phyloP scores from a whole-genome alignment of 1,140 invertebrate species.

The Drosophila pachea region DNA sequence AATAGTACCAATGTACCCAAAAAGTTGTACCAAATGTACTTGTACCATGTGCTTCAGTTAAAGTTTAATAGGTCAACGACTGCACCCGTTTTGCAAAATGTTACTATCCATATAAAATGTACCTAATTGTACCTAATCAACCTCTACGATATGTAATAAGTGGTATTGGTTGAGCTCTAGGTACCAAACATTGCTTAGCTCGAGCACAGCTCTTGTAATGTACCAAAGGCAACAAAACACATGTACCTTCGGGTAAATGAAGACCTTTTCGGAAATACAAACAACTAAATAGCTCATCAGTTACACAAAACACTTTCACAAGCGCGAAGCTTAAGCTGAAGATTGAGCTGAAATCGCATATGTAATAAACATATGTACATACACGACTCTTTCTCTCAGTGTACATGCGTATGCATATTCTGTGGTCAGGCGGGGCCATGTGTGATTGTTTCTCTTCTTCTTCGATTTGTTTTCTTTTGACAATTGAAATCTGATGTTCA shows the following conservation, averaged over 20 bases:
- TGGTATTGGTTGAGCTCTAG: too few relatives aligned
- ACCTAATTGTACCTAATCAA: background rate
- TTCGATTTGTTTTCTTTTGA: constrained; percentile 9
- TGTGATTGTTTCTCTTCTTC: constrained; percentile 4
- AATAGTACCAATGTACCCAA: background rate
- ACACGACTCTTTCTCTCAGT: constrained; percentile 19
- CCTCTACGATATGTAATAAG: too few relatives aligned
- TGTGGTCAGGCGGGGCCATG: constrained; percentile 13
- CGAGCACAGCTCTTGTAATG: too few relatives aligned
- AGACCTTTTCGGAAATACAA: too few relatives aligned
- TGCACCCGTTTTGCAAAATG: background rate
- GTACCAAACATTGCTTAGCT: too few relatives aligned
- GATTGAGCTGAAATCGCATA: too few relatives aligned
- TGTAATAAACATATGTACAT: too few relatives aligned
- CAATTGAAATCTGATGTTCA: constrained; percentile 55
- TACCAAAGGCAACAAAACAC: too few relatives aligned
- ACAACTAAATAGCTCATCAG: too few relatives aligned
- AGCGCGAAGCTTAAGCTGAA: too few relatives aligned
- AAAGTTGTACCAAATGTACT: background rate
- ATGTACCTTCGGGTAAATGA: too few relatives aligned
- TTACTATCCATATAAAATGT: background rate
- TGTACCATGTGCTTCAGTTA: background rate
- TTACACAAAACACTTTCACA: too few relatives aligned
- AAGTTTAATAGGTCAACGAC: background rate
- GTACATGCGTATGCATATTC: constrained; percentile 5